These are phyloP conservation scores for Synanthedon vespiformis DNA, from an alignment of 2,888 invertebrate genomes.

Conservation along the genomic window DNA sequence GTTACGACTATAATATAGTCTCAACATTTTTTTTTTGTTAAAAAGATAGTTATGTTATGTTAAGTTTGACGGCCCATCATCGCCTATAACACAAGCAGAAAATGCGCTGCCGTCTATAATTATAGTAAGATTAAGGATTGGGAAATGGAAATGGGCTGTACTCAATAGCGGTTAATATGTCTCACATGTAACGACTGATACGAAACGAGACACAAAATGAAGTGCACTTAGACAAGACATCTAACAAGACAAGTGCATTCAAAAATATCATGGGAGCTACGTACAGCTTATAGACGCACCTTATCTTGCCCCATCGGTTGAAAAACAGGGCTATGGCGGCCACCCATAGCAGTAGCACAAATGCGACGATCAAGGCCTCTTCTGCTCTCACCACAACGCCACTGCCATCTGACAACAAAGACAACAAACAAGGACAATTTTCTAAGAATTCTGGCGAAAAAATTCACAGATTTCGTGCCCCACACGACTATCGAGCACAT, in stretches of 20 bases:
- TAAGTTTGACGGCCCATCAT: too few relatives aligned
- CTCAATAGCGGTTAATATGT: background rate
- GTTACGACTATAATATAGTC: too few relatives aligned
- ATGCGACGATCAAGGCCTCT: constrained; percentile 85
- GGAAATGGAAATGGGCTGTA: too few relatives aligned
- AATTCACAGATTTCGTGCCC: too few relatives aligned
- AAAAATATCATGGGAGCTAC: constrained; percentile 28
- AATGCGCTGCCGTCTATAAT: too few relatives aligned
- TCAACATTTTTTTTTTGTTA: too few relatives aligned
- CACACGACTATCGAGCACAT: too few relatives aligned
- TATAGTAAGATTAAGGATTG: too few relatives aligned
- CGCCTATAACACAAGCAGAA: too few relatives aligned
- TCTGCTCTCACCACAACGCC: constrained; percentile 85
- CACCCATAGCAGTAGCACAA: constrained; percentile 88
- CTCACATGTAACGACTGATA: background rate
- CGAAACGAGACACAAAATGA: constrained; percentile 1
- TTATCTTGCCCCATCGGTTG: constrained; percentile 94
- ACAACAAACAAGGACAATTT: background rate
- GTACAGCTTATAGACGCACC: constrained; percentile 70
- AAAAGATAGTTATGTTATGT: too few relatives aligned
- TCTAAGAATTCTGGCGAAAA: too few relatives aligned
- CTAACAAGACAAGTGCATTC: constrained; percentile 1
- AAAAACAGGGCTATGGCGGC: constrained; percentile 91
- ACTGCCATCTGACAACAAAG: constrained; percentile 51
- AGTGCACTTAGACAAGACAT: background rate